Conservation (phyloP, 2,797 vertebrate genomes). For the Brotogeris chrysoptera region DNA sequence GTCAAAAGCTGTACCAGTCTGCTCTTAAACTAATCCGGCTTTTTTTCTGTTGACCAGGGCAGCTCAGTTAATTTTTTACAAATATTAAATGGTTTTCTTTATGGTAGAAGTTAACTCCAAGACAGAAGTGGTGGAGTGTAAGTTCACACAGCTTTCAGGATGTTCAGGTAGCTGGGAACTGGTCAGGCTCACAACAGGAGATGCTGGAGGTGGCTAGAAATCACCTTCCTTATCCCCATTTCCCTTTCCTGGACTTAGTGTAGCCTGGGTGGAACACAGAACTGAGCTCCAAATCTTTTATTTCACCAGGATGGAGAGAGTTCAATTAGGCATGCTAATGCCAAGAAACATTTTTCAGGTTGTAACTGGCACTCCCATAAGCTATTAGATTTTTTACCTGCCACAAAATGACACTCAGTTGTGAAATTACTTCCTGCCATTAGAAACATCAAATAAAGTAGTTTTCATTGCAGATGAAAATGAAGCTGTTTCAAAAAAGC, state of each 20-base stretch:
- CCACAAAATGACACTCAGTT: constrained; percentile 29
- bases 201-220: constrained; percentile 31
- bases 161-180: neutral
- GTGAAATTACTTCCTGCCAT: constrained; percentile 55
- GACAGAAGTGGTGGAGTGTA: neutral
- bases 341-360: constrained; percentile 41
- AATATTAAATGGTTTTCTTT: neutral
- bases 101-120: neutral
- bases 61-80: neutral
- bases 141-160: neutral
- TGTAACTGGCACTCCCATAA: neutral
- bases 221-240: neutral
- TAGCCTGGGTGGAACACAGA: neutral
- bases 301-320: neutral
- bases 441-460: constrained; percentile 51
- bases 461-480: constrained; percentile 17
- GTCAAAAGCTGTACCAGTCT: neutral
- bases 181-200: neutral
- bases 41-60: neutral
- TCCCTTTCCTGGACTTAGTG: constrained; percentile 26
- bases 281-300: neutral
- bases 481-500: neutral
- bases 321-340: constrained; percentile 13
- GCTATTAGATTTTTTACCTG: constrained; percentile 47
- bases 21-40: neutral